Evolutionary conservation across 1,140 invertebrate genomes (phyloP).

Genomic region (Branchinecta lindahli): DNA sequence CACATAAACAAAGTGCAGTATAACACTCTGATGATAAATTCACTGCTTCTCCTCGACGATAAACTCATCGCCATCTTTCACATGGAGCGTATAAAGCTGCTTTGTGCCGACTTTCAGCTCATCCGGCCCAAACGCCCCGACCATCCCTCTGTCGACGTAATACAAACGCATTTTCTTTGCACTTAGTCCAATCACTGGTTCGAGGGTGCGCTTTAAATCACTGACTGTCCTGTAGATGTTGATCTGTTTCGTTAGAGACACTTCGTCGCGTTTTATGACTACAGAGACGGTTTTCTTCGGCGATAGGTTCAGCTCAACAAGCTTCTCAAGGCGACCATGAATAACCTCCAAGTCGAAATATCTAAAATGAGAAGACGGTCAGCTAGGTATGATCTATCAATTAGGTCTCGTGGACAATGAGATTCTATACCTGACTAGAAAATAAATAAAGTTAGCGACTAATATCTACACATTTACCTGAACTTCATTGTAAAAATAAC

Average conservation of each 20-base stretch:
- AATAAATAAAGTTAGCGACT: neutral
- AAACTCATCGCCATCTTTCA: neutral
- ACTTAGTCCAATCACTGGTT: neutral
- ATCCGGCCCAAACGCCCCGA: neutral
- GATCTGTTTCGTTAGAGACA: neutral
- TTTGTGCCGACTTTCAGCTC: neutral
- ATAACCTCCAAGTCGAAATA: neutral
- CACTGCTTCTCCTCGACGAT: neutral
- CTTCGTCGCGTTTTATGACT: neutral
- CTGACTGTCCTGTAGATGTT: neutral
- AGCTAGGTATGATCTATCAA: neutral
- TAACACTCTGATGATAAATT: too few relatives aligned
- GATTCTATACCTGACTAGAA: neutral
- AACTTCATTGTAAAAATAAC: neutral
- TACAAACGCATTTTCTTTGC: neutral
- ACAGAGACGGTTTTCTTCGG: neutral
- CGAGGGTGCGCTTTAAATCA: neutral
- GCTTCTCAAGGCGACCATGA: neutral
- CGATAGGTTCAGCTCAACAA: neutral
- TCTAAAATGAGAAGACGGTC: neutral
- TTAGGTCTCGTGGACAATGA: neutral
- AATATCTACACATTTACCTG: neutral
- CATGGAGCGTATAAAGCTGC: neutral
- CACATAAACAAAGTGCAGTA: too few relatives aligned
- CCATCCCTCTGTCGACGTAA: neutral